Evolutionary conservation across 2,888 invertebrate genomes (phyloP).

Genomic region (Hetaerina titia): DNA sequence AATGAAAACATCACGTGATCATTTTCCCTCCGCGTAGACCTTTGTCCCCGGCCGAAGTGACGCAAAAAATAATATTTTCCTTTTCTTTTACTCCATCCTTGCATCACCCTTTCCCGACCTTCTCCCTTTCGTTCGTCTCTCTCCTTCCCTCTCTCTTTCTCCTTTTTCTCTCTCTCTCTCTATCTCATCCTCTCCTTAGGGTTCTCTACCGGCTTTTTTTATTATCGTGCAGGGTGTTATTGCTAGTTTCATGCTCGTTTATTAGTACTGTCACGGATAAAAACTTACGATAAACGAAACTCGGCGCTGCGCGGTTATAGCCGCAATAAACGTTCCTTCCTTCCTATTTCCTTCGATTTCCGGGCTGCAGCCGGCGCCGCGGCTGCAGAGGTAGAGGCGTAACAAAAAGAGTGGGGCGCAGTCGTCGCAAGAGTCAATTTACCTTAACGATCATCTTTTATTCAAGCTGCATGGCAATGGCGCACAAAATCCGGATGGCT

Average conservation of each 20-base stretch:
- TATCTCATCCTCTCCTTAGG: too few species aligned
- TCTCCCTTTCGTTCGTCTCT: background rate
- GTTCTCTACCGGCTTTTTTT: background rate
- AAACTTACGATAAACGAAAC: background rate
- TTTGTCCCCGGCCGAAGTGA: too few species aligned
- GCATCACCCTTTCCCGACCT: background rate
- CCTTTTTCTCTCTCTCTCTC: too few species aligned
- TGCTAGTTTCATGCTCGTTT: constrained; percentile 31
- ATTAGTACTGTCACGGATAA: background rate
- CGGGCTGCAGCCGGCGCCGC: background rate
- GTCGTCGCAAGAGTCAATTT: background rate
- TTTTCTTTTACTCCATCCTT: background rate
- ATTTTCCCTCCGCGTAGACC: too few species aligned
- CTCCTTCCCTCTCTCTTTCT: too few species aligned
- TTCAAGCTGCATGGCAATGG: background rate
- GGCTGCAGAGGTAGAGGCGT: background rate
- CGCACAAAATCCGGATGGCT: background rate
- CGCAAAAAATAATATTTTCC: too few species aligned
- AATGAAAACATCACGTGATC: too few species aligned
- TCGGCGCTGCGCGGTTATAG: background rate
- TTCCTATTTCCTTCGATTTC: background rate
- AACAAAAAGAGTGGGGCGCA: background rate
- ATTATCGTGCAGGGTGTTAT: background rate
- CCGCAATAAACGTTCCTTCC: constrained; percentile 2
- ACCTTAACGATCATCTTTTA: constrained; percentile 21